Evolutionary conservation across 2,113 vertebrate species (phyloP), one percentile per base, ranked within the genome.

Genomic region (Thamnophis sirtalis): DNA sequence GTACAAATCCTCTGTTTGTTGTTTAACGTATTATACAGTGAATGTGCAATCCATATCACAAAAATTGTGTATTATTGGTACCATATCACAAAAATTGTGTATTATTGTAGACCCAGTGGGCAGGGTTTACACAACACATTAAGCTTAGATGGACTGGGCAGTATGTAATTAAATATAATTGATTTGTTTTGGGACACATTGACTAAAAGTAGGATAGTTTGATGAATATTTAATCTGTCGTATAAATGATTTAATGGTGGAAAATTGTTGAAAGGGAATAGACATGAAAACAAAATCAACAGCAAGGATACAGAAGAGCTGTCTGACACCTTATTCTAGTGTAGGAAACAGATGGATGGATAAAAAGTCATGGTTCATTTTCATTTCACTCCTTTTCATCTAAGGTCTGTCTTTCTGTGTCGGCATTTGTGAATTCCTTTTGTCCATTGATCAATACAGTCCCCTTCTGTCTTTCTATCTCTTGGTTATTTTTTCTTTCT

Each of bases 381-480:
- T 26, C 24, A 7, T 50, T 22, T 19, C 53, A 7, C 4, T 19
- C 4, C 38, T 86, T 88, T 92, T 84, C 48, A 43, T 89, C 22
- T 13, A 33, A 43, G 11, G 26, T 19, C 49, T 53, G 50, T 28
- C 26, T 84, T 11, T 84, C 48, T 60, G 10, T 73, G n/a, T 86
- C 49, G 53, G 88, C 73, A 63, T 92, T 60, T 92, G 58, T 85
- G 68, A 11, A 48, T 86, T 89, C 63, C n/a, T 92, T 92, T 85
- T 60, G n/a, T 92, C 88, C 80, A 92, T 92, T 86, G 87, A 92
- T 89, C 87, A 84, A 63, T 89, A 89, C 88, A 86, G 80, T 86
- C 56, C 49, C 80, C 73, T 86, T 89, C 91, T 92, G 87, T 92
- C 91, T 89, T 85, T 85, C 53, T 85, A 85, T 92, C 88, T 92